Evolutionary conservation across 2,113 vertebrate genomes (phyloP).

Genomic region (Chiloscyllium plagiosum): DNA sequence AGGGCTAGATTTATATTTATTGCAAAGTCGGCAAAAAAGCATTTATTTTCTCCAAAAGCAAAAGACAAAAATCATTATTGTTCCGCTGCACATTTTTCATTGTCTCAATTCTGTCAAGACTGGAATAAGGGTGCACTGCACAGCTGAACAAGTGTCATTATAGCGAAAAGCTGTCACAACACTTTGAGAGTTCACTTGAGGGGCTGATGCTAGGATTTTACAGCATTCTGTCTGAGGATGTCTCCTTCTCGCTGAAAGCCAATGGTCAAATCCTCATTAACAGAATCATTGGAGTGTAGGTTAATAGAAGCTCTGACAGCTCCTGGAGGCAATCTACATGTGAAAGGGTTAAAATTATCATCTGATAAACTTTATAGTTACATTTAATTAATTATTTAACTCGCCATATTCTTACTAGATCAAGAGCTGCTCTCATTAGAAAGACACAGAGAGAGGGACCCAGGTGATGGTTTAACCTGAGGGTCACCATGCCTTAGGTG

Average conservation of each 20-base stretch:
- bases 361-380: neutral
- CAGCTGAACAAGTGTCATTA: neutral
- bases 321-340: neutral
- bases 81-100: neutral
- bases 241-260: neutral
- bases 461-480: too few relatives aligned
- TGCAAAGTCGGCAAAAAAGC: neutral
- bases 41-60: neutral
- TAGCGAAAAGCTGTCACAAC: neutral
- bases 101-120: neutral
- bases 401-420: too few relatives aligned
- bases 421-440: too few relatives aligned
- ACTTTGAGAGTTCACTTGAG: neutral
- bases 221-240: neutral
- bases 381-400: too few relatives aligned
- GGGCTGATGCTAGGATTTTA: neutral
- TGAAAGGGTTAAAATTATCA: neutral
- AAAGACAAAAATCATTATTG: neutral
- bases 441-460: too few relatives aligned
- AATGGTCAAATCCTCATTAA: neutral
- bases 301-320: neutral
- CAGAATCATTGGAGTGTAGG: neutral
- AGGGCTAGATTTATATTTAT: neutral
- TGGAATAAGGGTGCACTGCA: neutral
- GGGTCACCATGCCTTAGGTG: too few relatives aligned